Conservation (phyloP, 2,113 vertebrate species). For the Chaetodon trifascialis region DNA sequence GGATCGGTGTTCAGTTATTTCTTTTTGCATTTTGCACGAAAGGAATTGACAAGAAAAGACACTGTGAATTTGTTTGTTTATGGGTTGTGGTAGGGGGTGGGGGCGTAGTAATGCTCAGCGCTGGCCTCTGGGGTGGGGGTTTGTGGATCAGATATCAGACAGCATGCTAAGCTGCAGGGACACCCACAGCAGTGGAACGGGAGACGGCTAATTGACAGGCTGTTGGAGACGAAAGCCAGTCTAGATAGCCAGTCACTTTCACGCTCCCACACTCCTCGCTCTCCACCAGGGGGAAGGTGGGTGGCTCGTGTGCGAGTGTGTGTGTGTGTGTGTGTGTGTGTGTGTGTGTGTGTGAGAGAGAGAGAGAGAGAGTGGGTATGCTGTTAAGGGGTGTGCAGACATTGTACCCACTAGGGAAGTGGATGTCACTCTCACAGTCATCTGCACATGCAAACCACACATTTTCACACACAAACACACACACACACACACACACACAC, state of each 20-base stretch:
- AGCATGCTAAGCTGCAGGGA: slow-evolving; percentile 76
- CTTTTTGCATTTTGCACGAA: slow-evolving; percentile 21
- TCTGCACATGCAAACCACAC: slow-evolving; percentile 57
- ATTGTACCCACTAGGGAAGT: slow-evolving; percentile 65
- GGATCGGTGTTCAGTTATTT: slow-evolving; percentile 7
- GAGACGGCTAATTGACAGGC: slow-evolving; percentile 83
- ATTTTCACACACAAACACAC: not conserved
- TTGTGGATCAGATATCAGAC: slow-evolving; percentile 71
- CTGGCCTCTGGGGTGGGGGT: slow-evolving; percentile 41
- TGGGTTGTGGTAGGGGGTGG: slow-evolving; percentile 1
- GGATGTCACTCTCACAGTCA: slow-evolving; percentile 73
- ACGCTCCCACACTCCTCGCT: slow-evolving; percentile 76
- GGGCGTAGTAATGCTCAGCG: slow-evolving; percentile 30
- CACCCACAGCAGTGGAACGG: slow-evolving; percentile 76
- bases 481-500: not conserved
- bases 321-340: slow-evolving; percentile 18
- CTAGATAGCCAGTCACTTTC: slow-evolving; percentile 84
- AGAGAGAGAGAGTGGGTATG: not conserved
- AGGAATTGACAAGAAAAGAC: slow-evolving; percentile 1
- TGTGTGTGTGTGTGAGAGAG: not conserved
- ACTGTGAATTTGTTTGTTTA: slow-evolving; percentile 51
- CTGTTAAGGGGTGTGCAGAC: slow-evolving; percentile 57
- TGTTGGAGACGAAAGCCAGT: slow-evolving; percentile 74
- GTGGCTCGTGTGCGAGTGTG: slow-evolving; percentile 8
- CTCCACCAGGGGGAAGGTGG: slow-evolving; percentile 60